phyloP scores from a whole-genome alignment of 2,797 vertebrate species.

The Hyperoplus lanceolatus region DNA sequence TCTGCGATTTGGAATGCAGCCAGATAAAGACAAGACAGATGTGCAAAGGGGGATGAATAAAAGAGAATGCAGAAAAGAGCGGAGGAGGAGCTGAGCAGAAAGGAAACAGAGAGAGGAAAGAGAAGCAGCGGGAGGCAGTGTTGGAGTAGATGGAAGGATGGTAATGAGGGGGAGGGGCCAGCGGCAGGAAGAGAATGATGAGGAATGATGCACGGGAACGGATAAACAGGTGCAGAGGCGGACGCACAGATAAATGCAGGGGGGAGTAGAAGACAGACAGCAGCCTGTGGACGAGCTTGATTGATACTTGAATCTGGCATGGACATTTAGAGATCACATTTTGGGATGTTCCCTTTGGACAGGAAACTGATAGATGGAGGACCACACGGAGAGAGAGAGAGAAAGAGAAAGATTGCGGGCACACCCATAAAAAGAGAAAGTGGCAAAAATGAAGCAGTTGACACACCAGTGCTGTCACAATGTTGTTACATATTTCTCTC shows the following conservation, averaged over 20 bases:
- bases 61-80: slow-evolving; percentile 25
- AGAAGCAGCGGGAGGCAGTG: slow-evolving; percentile 38
- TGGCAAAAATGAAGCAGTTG: slow-evolving; percentile 31
- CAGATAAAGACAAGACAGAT: slow-evolving; percentile 28
- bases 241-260: slow-evolving; percentile 9
- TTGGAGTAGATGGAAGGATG: slow-evolving; percentile 22
- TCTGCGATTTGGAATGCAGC: slow-evolving; percentile 13
- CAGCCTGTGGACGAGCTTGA: slow-evolving; percentile 15
- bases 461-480: slow-evolving; percentile 17
- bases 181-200: slow-evolving; percentile 40
- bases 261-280: slow-evolving; percentile 19
- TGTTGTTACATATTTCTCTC: slow-evolving; percentile 43
- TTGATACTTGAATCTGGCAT: slow-evolving; percentile 44
- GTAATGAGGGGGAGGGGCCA: slow-evolving; percentile 46
- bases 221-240: slow-evolving; percentile 18
- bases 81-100: slow-evolving; percentile 45
- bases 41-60: not conserved
- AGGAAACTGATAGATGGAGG: slow-evolving; percentile 36
- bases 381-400: slow-evolving; percentile 2
- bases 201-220: slow-evolving; percentile 34
- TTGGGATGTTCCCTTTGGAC: slow-evolving; percentile 30
- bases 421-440: slow-evolving; percentile 2
- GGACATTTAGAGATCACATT: slow-evolving; percentile 55
- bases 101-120: slow-evolving; percentile 48
- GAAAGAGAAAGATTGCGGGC: not conserved